phyloP scores from a whole-genome alignment of 2,888 invertebrate genomes.

The Tiliacea citrago region DNA sequence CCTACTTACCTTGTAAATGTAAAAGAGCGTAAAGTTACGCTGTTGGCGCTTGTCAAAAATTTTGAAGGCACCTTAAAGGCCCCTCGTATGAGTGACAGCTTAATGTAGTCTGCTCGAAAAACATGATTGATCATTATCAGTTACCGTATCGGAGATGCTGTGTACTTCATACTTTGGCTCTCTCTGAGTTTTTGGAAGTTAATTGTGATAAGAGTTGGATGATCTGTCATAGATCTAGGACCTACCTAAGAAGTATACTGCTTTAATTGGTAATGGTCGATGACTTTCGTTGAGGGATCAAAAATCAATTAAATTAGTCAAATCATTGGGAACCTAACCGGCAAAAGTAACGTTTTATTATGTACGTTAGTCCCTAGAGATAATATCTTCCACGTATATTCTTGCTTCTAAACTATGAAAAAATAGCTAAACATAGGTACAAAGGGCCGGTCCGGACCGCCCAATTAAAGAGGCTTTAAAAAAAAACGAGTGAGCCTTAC shows the following conservation, averaged over 20 bases:
- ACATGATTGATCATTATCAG: slow-evolving; percentile 66
- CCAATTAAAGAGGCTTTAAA: too few relatives aligned
- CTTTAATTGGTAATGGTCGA: too few relatives aligned
- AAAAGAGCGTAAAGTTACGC: slow-evolving; percentile 54
- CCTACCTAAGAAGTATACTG: neutral
- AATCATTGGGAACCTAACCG: too few relatives aligned
- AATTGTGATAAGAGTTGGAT: neutral
- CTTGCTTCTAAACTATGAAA: too few relatives aligned
- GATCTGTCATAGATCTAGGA: neutral
- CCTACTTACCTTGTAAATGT: slow-evolving; percentile 37
- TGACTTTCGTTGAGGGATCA: too few relatives aligned
- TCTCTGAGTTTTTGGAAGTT: neutral
- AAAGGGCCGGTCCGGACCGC: too few relatives aligned
- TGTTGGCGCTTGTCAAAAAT: slow-evolving; percentile 61
- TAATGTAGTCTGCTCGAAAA: slow-evolving; percentile 56
- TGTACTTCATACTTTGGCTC: slow-evolving; percentile 17
- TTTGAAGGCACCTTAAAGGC: slow-evolving; percentile 51
- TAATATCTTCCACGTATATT: too few relatives aligned
- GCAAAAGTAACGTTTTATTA: too few relatives aligned
- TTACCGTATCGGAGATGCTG: slow-evolving; percentile 45
- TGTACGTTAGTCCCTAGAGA: too few relatives aligned
- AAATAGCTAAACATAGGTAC: too few relatives aligned
- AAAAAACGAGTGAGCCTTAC: too few relatives aligned
- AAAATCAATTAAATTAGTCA: too few relatives aligned
- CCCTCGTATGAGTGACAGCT: slow-evolving; percentile 56